phyloP scores from a whole-genome alignment of 2,888 invertebrate genomes.

The Lasioglossum marginatum region DNA sequence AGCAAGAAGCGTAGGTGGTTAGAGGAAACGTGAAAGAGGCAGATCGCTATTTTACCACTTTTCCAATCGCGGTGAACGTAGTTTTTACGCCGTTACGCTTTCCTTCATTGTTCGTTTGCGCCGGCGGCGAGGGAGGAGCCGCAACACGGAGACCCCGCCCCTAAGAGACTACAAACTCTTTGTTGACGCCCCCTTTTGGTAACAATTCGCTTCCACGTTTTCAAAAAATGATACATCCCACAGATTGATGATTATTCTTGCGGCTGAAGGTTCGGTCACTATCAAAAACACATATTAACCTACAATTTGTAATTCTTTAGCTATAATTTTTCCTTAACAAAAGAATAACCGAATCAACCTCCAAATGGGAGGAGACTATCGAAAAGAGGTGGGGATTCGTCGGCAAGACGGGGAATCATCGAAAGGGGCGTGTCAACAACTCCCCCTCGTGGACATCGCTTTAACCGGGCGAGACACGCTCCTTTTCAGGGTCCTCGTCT shows the following conservation, averaged over 20 bases:
- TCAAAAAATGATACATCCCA: background rate
- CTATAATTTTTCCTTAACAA: background rate
- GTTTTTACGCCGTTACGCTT: slow-evolving; percentile 61
- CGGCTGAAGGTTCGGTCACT: background rate
- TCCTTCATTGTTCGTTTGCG: slow-evolving; percentile 45
- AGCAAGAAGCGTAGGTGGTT: slow-evolving; percentile 35
- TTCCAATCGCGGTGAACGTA: slow-evolving; percentile 72
- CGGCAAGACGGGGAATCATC: background rate
- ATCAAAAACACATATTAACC: background rate
- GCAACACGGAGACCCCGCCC: background rate
- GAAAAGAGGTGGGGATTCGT: background rate
- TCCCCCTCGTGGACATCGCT: slow-evolving; percentile 45
- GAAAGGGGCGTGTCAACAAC: slow-evolving; percentile 43
- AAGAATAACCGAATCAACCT: background rate
- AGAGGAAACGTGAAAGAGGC: slow-evolving; percentile 65
- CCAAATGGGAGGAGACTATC: background rate
- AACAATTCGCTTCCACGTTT: background rate
- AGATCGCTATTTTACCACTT: slow-evolving; percentile 79
- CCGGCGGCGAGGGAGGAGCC: slow-evolving; percentile 23
- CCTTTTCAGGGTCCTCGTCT: slow-evolving; percentile 61
- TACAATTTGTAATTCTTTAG: background rate
- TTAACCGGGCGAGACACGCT: slow-evolving; percentile 49
- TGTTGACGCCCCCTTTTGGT: background rate
- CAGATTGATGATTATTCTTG: background rate
- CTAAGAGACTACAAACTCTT: background rate